phyloP scores from a whole-genome alignment of 2,113 vertebrate species.

The Amblyopsis rosae region DNA sequence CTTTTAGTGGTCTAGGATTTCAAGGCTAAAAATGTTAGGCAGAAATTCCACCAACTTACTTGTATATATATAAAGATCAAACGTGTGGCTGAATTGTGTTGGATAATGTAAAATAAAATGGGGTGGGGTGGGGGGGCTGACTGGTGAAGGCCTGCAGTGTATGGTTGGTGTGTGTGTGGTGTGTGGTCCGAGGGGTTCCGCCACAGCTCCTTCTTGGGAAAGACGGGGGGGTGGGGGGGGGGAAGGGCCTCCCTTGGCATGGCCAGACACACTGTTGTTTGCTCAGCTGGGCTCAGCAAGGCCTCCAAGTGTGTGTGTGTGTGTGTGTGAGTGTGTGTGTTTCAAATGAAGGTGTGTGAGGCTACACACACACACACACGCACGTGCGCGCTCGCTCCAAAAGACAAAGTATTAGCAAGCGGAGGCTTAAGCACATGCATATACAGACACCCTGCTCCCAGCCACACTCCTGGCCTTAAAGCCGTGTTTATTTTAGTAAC shows the following conservation, averaged over 20 bases:
- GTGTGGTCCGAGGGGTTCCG: constrained; percentile 19
- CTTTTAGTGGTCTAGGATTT: constrained; percentile 74
- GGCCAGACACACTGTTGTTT: constrained; percentile 71
- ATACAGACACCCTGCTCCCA: constrained; percentile 43
- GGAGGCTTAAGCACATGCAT: constrained; percentile 28
- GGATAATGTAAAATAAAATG: constrained; percentile 36
- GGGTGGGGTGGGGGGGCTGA: constrained; percentile 29
- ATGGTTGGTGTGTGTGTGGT: constrained; percentile 20
- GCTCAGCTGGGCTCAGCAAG: constrained; percentile 74
- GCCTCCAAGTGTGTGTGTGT: constrained; percentile 50
- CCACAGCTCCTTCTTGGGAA: constrained; percentile 55
- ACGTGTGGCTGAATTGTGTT: constrained; percentile 57
- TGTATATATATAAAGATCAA: constrained; percentile 77
- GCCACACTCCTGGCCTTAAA: constrained; percentile 39
- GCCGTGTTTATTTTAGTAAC: constrained; percentile 79
- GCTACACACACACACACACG: constrained; percentile 26
- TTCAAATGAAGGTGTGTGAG: not conserved
- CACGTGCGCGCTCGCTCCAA: constrained; percentile 24
- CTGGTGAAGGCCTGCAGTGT: constrained; percentile 64
- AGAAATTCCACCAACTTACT: constrained; percentile 68
- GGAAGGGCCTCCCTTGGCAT: constrained; percentile 60
- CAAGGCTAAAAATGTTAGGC: constrained; percentile 73
- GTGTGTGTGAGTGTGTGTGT: constrained; percentile 1
- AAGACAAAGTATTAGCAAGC: constrained; percentile 7
- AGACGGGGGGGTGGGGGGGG: constrained; percentile 17